These are phyloP conservation scores for Hydrotaea diabolus DNA, from an alignment of 2,888 invertebrate genomes.

Conservation along the genomic window DNA sequence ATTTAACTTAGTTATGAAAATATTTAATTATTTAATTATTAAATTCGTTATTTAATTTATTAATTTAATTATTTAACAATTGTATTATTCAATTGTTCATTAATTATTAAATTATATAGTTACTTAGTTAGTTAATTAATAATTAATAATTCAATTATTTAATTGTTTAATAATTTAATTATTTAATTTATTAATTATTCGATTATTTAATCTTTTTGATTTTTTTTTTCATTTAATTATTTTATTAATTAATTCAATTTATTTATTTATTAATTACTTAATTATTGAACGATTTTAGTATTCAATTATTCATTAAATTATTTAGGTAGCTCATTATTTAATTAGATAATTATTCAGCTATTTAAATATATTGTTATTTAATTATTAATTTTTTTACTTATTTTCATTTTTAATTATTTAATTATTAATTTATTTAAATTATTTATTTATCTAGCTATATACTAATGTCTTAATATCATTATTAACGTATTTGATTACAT, in stretches of 20 bases:
- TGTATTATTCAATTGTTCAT: neutral
- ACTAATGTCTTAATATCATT: neutral
- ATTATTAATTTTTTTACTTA: neutral
- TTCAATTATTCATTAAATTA: neutral
- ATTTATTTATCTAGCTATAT: neutral
- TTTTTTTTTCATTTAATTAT: neutral
- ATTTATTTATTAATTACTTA: neutral
- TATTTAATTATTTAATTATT: neutral
- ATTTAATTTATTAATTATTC: neutral
- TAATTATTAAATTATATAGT: too few relatives aligned
- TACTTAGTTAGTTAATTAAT: too few relatives aligned
- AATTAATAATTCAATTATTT: neutral
- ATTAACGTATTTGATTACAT: neutral
- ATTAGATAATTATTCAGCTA: neutral
- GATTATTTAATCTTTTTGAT: neutral
- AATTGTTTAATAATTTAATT: neutral
- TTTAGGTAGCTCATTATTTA: neutral
- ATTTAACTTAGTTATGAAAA: neutral
- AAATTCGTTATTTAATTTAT: neutral
- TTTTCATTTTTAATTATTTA: neutral
- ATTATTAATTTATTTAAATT: neutral
- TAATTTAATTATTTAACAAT: neutral
- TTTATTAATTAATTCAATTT: neutral
- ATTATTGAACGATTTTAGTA: neutral
- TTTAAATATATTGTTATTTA: neutral